Evolutionary conservation across 2,797 vertebrate genomes (phyloP).

Genomic region (Leptodactylus fallax): DNA sequence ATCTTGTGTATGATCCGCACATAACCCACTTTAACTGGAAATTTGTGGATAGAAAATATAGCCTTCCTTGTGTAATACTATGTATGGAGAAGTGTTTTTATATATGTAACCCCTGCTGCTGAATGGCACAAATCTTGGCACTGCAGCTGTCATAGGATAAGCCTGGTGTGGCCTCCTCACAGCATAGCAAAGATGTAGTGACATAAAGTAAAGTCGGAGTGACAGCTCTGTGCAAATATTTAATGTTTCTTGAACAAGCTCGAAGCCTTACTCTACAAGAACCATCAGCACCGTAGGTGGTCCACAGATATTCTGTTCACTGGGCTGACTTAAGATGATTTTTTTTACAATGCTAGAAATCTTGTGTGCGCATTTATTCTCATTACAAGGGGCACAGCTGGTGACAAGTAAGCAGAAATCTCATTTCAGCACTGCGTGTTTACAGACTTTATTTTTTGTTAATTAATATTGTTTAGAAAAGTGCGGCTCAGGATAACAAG

Average conservation of each 20-base stretch:
- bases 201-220: conserved; percentile 21
- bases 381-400: background rate
- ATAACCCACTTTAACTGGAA: background rate
- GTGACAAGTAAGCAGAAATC: conserved; percentile 5
- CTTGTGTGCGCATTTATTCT: conserved; percentile 13
- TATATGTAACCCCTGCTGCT: conserved; percentile 7
- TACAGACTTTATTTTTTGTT: conserved; percentile 40
- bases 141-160: conserved; percentile 10
- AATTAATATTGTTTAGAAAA: conserved; percentile 41
- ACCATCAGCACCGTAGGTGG: conserved; percentile 31
- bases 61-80: conserved; percentile 1
- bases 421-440: conserved; percentile 8
- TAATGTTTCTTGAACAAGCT: conserved; percentile 21
- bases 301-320: background rate
- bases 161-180: background rate
- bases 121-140: background rate
- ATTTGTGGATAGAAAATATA: background rate
- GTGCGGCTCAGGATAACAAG: conserved; percentile 13
- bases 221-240: conserved; percentile 59
- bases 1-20: background rate
- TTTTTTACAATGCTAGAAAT: background rate
- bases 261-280: conserved; percentile 2
- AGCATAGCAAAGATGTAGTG: background rate
- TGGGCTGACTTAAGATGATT: background rate
- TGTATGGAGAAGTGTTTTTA: conserved; percentile 15